phyloP scores from a whole-genome alignment of 2,113 vertebrate genomes.

The Cebidichthys violaceus region DNA sequence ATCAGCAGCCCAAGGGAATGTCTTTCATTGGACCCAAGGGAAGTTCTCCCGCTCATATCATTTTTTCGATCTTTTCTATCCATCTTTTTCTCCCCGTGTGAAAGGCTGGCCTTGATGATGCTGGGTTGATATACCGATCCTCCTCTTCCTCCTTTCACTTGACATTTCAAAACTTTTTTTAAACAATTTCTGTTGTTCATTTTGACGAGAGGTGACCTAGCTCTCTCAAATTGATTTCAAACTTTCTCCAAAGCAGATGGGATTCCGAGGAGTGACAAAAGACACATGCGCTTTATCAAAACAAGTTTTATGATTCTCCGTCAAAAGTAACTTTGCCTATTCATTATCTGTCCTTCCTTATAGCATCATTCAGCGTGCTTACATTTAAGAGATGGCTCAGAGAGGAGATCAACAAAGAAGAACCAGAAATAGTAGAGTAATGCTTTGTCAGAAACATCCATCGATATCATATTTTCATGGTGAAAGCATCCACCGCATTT shows the following conservation, averaged over 20 bases:
- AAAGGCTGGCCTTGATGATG: constrained; percentile 52
- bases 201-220: neutral
- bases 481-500: neutral
- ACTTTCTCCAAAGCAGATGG: neutral
- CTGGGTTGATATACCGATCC: constrained; percentile 9
- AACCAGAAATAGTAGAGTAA: neutral
- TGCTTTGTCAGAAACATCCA: neutral
- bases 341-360: neutral
- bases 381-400: neutral
- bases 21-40: constrained; percentile 38
- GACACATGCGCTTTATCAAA: neutral
- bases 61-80: neutral
- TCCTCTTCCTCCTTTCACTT: constrained; percentile 12
- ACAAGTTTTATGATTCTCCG: neutral
- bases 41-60: neutral
- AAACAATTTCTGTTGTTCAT: constrained; percentile 3
- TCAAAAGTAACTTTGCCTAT: neutral
- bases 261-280: neutral
- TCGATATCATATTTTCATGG: neutral
- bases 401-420: neutral
- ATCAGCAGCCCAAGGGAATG: constrained; percentile 23
- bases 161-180: neutral
- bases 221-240: constrained; percentile 1
- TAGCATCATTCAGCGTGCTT: neutral
- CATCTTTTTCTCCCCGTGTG: constrained; percentile 1